Evolutionary conservation across 2,113 vertebrate genomes (phyloP).

Genomic region (Hippocampus mohnikei): DNA sequence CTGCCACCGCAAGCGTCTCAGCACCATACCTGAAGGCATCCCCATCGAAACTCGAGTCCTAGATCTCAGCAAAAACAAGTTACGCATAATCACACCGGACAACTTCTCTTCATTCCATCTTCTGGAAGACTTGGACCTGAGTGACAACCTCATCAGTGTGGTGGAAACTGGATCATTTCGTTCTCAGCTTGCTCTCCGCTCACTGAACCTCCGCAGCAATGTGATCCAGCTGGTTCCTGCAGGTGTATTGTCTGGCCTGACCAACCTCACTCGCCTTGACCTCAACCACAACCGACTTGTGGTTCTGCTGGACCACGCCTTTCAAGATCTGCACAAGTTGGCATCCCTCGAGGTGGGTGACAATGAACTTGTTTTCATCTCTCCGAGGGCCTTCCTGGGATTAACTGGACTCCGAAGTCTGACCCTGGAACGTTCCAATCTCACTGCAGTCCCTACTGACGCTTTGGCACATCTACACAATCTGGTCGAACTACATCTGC

Average conservation of each 20-base stretch:
- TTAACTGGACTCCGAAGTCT: conserved; percentile 87
- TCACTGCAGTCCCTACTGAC: conserved; percentile 80
- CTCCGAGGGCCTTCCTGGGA: conserved; percentile 90
- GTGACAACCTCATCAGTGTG: conserved; percentile 88
- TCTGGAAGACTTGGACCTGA: conserved; percentile 93
- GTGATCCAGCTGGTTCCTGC: conserved; percentile 87
- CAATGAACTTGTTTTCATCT: conserved; percentile 94
- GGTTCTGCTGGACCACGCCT: conserved; percentile 95
- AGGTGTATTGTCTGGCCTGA: conserved; percentile 89
- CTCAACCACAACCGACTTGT: conserved; percentile 97
- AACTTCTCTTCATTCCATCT: conserved; percentile 91
- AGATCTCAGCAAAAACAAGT: conserved; percentile 94
- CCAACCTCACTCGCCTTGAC: conserved; percentile 91
- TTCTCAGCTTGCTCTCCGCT: conserved; percentile 85
- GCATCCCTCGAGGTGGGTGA: conserved; percentile 90
- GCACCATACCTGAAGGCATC: conserved; percentile 88
- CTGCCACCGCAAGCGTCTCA: conserved; percentile 88
- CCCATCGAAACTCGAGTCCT: conserved; percentile 88
- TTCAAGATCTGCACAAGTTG: conserved; percentile 91
- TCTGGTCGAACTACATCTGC: conserved; percentile 64
- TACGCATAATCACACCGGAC: conserved; percentile 89
- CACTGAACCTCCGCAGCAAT: conserved; percentile 89
- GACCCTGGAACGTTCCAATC: conserved; percentile 91
- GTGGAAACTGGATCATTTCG: conserved; percentile 92
- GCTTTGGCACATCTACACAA: conserved; percentile 70